Percentiles rank a stretch among this genome's conserved stretches.
Evolutionary conservation across 1,140 invertebrate genomes (phyloP).

Genomic region (Lethocerus indicus): DNA sequence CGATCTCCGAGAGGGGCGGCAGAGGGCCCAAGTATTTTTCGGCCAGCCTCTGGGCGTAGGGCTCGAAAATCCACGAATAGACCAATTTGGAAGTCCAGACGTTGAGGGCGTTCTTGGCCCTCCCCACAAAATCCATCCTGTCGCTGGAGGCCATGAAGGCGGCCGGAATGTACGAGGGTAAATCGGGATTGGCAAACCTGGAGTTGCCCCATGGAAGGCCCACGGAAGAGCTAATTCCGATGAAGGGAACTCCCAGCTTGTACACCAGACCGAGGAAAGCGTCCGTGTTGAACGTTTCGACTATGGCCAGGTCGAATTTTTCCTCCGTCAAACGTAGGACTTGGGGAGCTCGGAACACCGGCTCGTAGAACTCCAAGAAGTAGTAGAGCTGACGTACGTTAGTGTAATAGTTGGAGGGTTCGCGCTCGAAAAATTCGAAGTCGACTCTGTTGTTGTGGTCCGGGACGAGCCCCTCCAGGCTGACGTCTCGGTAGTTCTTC

Average conservation of each 20-base stretch:
- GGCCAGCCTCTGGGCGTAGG: conserved; percentile 8
- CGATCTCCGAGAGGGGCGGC: conserved; percentile 31
- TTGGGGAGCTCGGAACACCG: not conserved
- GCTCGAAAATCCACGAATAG: conserved; percentile 3
- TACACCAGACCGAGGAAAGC: conserved; percentile 21
- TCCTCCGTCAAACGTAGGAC: not conserved
- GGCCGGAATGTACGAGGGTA: too few species aligned
- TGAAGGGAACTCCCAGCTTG: conserved; percentile 23
- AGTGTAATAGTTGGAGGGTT: not conserved
- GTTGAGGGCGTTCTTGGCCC: not conserved
- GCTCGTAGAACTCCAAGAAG: not conserved
- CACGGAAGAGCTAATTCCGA: conserved; percentile 23
- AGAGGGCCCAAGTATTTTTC: conserved; percentile 17
- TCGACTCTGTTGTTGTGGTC: not conserved
- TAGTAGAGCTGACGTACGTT: not conserved
- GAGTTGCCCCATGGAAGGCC: conserved; percentile 15
- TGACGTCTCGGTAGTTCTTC: conserved; percentile 15
- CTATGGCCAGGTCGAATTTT: conserved; percentile 18
- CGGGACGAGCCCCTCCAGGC: not conserved
- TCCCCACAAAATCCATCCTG: not conserved
- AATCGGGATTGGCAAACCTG: too few species aligned
- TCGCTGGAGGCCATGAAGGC: too few species aligned
- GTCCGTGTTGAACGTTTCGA: conserved; percentile 18
- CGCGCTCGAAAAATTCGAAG: not conserved
- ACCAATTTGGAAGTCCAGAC: not conserved